Evolutionary conservation across 64 coral and sea anemone species (phyloP), one percentile per base, ranked within the genome.

Genomic region (Montipora cactus): DNA sequence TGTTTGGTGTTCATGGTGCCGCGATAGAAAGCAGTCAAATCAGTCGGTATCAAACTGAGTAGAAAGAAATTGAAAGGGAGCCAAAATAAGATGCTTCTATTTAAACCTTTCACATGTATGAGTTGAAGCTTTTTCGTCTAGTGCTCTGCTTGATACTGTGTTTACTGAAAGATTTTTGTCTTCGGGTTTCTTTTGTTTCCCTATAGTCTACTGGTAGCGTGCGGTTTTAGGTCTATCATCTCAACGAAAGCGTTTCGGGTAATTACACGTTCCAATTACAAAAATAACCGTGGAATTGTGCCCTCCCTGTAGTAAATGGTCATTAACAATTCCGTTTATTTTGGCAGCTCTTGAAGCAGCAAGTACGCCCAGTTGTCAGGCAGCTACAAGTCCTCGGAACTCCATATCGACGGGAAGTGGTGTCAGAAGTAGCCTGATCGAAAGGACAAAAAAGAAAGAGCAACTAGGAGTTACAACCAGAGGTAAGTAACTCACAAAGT

Each of bases 341-440:
- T 86, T 86, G 44, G 66, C 82, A 86, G 82, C 64, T 72, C 82
- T 86, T 71, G 82, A 86, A n/a, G 19, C 45, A 16, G 19, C 64
- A 50, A 86, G 64, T 45, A 68, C 59, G 8, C 82, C 82, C 9
- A 86, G 82, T 86, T 72, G 62, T 50, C 64, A 70, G 47, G 45
- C 82, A 22, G 37, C 9, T 22, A 67, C 82, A 66, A 86, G 82
- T 47, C 82, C 82, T 16, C 62, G 82, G 67, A 86, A 86, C 47
- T 86, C 82, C 4, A 71, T 86, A 86, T 86, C 82, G 44, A n/a
- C 82, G 19, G 15, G 66, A 15, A 86, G 45, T 22, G 82, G 66
- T 21, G 25, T 7, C 37, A 86, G 82, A 22, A 72, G 37, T 4
- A 86, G 62, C 47, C 46, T 86, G 44, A 49, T 86, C 46, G 82